A percentile compares a stretch with the other conserved stretches of the same genome.
Evolutionary conservation across 2,888 invertebrate species (phyloP).

Genomic region (Dryocosmus kuriphilus): DNA sequence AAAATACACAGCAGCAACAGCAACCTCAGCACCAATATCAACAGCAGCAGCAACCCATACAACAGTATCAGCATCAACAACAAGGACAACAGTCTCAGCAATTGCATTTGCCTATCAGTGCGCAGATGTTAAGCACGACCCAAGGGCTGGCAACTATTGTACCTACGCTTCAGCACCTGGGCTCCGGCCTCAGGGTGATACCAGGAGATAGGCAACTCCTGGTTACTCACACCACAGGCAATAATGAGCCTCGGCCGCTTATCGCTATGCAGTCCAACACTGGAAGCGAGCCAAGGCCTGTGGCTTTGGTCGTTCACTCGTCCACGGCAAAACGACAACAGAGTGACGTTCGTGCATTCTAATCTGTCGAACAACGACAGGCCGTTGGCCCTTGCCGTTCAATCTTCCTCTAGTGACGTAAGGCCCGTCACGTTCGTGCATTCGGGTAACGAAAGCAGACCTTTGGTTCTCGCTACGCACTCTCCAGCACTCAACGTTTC

Average conservation of each 20-base stretch:
- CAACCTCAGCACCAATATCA: conserved; percentile 53
- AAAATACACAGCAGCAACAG: conserved; percentile 47
- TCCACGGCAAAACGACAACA: conserved; percentile 73
- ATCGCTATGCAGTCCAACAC: conserved; percentile 74
- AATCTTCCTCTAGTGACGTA: conserved; percentile 72
- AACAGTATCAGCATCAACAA: conserved; percentile 54
- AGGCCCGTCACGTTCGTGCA: conserved; percentile 75
- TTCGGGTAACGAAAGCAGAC: conserved; percentile 73
- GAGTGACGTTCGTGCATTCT: conserved; percentile 75
- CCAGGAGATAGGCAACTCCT: conserved; percentile 74
- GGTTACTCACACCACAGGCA: conserved; percentile 71
- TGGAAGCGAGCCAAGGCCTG: conserved; percentile 74
- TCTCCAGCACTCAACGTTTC: conserved; percentile 73
- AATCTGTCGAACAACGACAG: conserved; percentile 74
- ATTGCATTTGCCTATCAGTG: conserved; percentile 73
- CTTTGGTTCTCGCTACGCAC: conserved; percentile 72
- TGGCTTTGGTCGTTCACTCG: conserved; percentile 75
- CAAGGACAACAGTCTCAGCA: conserved; percentile 69
- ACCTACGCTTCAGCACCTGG: conserved; percentile 75
- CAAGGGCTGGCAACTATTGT: conserved; percentile 75
- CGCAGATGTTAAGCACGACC: conserved; percentile 74
- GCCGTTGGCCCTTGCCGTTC: conserved; percentile 76
- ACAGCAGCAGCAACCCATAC: conserved; percentile 52
- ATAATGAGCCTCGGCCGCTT: conserved; percentile 70
- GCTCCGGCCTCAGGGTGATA: conserved; percentile 72